phyloP scores from a whole-genome alignment of 2,888 invertebrate genomes.

The Thecophora atra region DNA sequence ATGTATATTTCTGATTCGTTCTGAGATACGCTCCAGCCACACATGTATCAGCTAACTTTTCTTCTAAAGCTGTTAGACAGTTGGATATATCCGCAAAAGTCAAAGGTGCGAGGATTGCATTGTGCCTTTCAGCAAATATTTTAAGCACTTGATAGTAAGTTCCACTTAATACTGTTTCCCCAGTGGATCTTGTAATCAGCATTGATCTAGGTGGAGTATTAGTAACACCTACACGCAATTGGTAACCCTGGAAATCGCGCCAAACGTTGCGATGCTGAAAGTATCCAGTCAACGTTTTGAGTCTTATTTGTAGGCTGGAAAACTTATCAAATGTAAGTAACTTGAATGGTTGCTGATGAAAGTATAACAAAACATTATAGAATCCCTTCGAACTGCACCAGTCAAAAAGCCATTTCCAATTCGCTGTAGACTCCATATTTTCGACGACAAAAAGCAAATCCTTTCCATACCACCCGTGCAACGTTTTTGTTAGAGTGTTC shows the following conservation, averaged over 20 bases:
- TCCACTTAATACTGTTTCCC: slow-evolving; percentile 16
- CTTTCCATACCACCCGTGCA: slow-evolving; percentile 22
- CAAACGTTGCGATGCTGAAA: slow-evolving; percentile 7
- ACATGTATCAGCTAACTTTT: slow-evolving; percentile 23
- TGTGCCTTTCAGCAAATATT: slow-evolving; percentile 33
- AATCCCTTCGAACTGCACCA: slow-evolving; percentile 32
- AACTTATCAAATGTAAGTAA: slow-evolving; percentile 13
- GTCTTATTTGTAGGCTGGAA: background rate
- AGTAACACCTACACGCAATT: slow-evolving; percentile 16
- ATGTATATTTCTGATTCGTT: background rate
- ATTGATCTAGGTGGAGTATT: slow-evolving; percentile 34
- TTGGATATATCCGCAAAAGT: slow-evolving; percentile 14
- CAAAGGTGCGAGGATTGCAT: slow-evolving; percentile 19
- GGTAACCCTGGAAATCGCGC: slow-evolving; percentile 25
- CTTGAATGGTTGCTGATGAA: background rate
- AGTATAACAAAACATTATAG: slow-evolving; percentile 23
- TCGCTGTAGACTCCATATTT: no score
- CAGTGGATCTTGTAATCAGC: slow-evolving; percentile 1
- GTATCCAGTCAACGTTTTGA: background rate
- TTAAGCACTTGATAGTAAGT: background rate
- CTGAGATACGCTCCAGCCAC: background rate
- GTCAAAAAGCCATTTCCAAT: slow-evolving; percentile 25
- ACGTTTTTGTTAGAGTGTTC: slow-evolving; percentile 7
- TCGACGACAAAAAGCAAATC: slow-evolving; percentile 31
- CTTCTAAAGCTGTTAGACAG: slow-evolving; percentile 14